Conservation (phyloP, 2,797 vertebrate species). For the Miichthys miiuy region DNA sequence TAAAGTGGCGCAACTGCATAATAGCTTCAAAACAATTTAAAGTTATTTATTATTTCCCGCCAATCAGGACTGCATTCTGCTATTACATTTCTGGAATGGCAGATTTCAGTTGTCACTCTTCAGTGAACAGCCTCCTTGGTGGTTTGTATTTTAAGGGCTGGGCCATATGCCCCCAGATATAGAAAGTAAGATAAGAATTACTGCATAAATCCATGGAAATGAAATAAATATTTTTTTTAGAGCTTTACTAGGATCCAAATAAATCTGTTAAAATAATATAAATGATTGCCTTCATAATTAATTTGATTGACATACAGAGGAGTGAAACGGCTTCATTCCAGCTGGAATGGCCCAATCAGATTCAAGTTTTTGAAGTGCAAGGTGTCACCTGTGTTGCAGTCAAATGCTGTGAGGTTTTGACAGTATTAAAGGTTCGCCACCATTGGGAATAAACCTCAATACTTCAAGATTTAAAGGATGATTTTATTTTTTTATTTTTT, state of each 20-base stretch:
- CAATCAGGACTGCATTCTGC: too few relatives aligned
- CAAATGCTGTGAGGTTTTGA: background rate
- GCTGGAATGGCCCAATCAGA: background rate
- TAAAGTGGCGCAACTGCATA: too few relatives aligned
- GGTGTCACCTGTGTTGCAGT: background rate
- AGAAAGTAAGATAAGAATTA: background rate
- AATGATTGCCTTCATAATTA: background rate
- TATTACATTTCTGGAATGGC: too few relatives aligned
- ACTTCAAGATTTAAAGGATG: slow-evolving; percentile 12
- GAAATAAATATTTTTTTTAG: background rate
- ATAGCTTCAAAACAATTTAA: too few relatives aligned
- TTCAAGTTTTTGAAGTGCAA: background rate
- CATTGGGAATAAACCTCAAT: background rate
- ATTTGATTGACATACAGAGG: background rate
- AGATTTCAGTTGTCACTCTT: too few relatives aligned
- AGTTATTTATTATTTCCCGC: too few relatives aligned
- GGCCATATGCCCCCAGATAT: too few relatives aligned
- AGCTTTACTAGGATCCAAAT: background rate
- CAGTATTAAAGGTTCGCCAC: background rate
- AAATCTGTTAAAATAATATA: background rate
- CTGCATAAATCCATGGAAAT: background rate
- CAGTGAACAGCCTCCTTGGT: too few relatives aligned
- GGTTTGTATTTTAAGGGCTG: too few relatives aligned
- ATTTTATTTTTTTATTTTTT: background rate
- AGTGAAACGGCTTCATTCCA: background rate